phyloP scores from a whole-genome alignment of 2,888 invertebrate species.

The Digitonthophagus gazella region DNA sequence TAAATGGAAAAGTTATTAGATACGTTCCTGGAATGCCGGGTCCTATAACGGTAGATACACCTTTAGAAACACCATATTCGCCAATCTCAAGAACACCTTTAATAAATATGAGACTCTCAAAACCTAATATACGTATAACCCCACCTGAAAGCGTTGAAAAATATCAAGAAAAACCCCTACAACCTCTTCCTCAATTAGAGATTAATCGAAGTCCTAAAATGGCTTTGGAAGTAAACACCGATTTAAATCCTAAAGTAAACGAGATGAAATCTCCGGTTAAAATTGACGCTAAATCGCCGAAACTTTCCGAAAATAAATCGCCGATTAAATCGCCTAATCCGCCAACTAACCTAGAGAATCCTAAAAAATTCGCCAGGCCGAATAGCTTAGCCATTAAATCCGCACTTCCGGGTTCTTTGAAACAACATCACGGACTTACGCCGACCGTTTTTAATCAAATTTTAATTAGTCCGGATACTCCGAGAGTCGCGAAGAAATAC shows the following conservation, averaged over 20 bases:
- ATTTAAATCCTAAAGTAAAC: slow-evolving; percentile 23
- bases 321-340: slow-evolving; percentile 32
- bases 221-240: slow-evolving; percentile 35
- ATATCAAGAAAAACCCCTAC: slow-evolving; percentile 11
- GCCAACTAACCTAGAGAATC: slow-evolving; percentile 49
- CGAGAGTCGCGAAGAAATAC: slow-evolving; percentile 84
- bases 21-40: slow-evolving; percentile 88
- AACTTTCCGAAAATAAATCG: slow-evolving; percentile 26
- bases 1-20: slow-evolving; percentile 74
- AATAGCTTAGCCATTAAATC: slow-evolving; percentile 82
- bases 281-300: slow-evolving; percentile 28
- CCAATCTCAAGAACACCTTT: slow-evolving; percentile 4
- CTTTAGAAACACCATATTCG: slow-evolving; percentile 35
- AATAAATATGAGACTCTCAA: slow-evolving; percentile 19
- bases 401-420: slow-evolving; percentile 72
- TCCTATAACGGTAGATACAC: slow-evolving; percentile 56
- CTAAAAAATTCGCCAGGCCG: slow-evolving; percentile 74
- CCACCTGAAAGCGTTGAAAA: slow-evolving; percentile 17
- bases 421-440: slow-evolving; percentile 78
- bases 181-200: slow-evolving; percentile 9
- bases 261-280: slow-evolving; percentile 23
- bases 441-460: slow-evolving; percentile 80
- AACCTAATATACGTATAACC: slow-evolving; percentile 29
- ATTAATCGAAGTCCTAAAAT: slow-evolving; percentile 31
- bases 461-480: slow-evolving; percentile 87